These are phyloP conservation scores for Crotalus helleri DNA, from an alignment of 2,113 vertebrate genomes.

Conservation along the genomic window DNA sequence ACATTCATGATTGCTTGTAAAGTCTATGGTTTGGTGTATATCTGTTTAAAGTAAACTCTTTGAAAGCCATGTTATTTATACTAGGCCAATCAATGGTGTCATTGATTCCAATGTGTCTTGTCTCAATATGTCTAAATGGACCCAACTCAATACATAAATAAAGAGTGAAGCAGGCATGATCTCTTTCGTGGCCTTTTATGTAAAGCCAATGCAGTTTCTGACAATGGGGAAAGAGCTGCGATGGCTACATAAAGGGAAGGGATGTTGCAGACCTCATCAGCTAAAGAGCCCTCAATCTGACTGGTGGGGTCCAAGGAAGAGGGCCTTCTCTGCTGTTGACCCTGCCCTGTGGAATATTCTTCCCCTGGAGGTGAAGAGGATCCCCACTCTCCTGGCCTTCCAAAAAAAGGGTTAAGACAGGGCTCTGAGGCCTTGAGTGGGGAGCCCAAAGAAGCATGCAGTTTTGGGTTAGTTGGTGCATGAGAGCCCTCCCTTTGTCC, in stretches of 20 bases:
- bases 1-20: neutral
- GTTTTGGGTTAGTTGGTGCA: neutral
- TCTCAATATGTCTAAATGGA: neutral
- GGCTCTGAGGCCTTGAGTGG: neutral
- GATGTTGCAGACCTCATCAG: neutral
- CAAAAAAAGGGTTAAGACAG: neutral
- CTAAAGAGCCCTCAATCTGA: neutral
- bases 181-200: neutral
- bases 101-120: neutral
- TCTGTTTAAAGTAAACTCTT: neutral
- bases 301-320: neutral
- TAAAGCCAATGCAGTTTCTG: too few relatives aligned
- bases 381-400: neutral
- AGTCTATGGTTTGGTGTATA: neutral
- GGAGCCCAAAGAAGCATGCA: neutral
- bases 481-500: neutral
- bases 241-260: neutral
- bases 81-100: neutral
- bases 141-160: neutral
- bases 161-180: neutral
- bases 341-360: neutral
- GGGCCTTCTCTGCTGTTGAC: neutral
- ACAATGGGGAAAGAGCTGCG: neutral
- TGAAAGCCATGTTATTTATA: neutral
- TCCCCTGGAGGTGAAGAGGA: neutral